Evolutionary conservation across 2,113 vertebrate genomes (phyloP).

Genomic region (Xenopus borealis): DNA sequence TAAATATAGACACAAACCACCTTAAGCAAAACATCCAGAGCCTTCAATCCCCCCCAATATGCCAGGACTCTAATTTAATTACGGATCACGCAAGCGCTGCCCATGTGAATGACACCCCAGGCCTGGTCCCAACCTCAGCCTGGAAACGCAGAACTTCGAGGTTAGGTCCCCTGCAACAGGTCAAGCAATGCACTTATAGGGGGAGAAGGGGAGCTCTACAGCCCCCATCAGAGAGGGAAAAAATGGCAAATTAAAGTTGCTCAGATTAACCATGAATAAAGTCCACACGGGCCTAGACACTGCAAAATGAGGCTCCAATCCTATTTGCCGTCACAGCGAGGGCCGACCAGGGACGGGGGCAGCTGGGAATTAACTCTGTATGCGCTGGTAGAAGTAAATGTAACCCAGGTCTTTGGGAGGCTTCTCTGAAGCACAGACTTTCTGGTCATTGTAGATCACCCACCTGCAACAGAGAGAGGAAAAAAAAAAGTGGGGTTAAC

Average conservation of each 20-base stretch:
- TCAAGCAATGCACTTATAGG: slow-evolving; percentile 35
- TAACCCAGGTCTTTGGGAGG: slow-evolving; percentile 97
- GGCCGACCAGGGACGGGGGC: slow-evolving; percentile 37
- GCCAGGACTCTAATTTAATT: neutral
- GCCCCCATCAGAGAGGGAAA: slow-evolving; percentile 26
- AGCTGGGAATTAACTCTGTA: slow-evolving; percentile 72
- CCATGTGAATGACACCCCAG: neutral
- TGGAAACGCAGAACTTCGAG: neutral
- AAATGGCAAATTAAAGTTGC: neutral
- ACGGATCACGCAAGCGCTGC: neutral
- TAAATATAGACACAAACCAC: slow-evolving; percentile 26
- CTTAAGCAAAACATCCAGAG: neutral
- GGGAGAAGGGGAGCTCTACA: slow-evolving; percentile 21
- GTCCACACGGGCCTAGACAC: slow-evolving; percentile 1
- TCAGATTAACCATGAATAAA: slow-evolving; percentile 20
- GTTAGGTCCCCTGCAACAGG: neutral
- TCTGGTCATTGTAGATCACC: slow-evolving; percentile 98
- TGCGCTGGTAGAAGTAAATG: slow-evolving; percentile 95
- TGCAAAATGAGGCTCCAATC: neutral
- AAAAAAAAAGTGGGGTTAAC: neutral
- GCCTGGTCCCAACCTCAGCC: neutral
- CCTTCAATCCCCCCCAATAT: neutral
- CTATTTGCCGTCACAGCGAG: neutral
- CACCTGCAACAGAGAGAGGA: slow-evolving; percentile 66
- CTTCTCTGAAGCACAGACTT: slow-evolving; percentile 97